Conservation (phyloP, 2,113 vertebrate genomes). For the Rattus norvegicus region DNA sequence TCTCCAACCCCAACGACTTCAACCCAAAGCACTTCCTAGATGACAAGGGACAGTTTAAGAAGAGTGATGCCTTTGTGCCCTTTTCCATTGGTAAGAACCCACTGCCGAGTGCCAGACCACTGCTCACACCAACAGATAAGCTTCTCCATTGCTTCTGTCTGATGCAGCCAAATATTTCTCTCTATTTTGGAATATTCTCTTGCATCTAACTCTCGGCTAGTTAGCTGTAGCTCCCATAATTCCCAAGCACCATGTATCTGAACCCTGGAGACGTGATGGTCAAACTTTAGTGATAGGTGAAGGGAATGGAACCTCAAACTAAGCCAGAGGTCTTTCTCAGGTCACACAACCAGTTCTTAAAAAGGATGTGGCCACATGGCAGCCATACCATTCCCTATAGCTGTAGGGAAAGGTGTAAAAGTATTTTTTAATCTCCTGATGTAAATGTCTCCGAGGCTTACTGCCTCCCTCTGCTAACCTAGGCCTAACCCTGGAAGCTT, state of each 20-base stretch:
- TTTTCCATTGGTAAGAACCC: slow-evolving; percentile 82
- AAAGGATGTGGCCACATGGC: neutral
- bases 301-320: neutral
- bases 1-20: slow-evolving; percentile 77
- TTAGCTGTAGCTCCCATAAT: neutral
- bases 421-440: too few relatives aligned
- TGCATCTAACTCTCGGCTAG: neutral
- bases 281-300: neutral
- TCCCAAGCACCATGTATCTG: neutral
- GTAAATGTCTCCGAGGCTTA: too few relatives aligned
- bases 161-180: neutral
- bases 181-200: neutral
- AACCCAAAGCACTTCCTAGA: slow-evolving; percentile 84
- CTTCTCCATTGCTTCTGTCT: neutral
- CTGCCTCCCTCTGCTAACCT: too few relatives aligned
- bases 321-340: neutral
- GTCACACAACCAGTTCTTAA: neutral
- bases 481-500: too few relatives aligned
- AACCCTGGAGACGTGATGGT: neutral
- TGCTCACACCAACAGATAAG: neutral
- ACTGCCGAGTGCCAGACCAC: neutral
- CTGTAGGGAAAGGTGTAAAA: neutral
- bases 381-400: neutral
- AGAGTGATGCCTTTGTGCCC: slow-evolving; percentile 81
- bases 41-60: slow-evolving; percentile 83